Evolutionary conservation across 1,140 invertebrate genomes (phyloP), one percentile per base, ranked within the genome.

Genomic region (Aphaenogaster floridana): DNA sequence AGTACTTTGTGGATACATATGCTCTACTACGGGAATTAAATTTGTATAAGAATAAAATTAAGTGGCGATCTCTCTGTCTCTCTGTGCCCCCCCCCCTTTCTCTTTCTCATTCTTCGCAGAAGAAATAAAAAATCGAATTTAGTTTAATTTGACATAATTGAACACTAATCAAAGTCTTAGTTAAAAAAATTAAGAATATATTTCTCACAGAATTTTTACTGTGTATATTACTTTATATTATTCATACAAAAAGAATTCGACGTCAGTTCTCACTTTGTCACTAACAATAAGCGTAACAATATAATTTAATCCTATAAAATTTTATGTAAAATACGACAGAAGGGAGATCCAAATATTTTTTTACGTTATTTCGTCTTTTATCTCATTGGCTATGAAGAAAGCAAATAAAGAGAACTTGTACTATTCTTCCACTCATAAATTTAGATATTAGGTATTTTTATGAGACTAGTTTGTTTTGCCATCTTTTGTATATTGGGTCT

Each of bases 21-120:
- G 15, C 21, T 45, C 34, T 78, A 34, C 9, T 63, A n/a, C 15
- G 11, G 9, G 21, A 76, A 57, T 77, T 59, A 59, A 77, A 79
- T 36, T 15, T 45, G 45, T 17, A 7, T 11, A 34, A 57, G 0
- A 39, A 76, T 76, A 42, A 57, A 42, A 57, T 59, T n/a, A 74
- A 36, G 13, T 13, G 0, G 2, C 45, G 8, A 28, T 71, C 42
- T 71, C 5, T 71, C 28, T 28, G 28, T 28, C 28, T 28, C 28
- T 28, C 28, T 28, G 28, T 28, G 28, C 28, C 28, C 28, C 0
- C 28, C 28, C 28, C 28, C 28, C 28, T 21, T 21, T 28, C 28
- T 45, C 42, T 45, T 45, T 45, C 5, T 45, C 5, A 45, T 45
- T 45, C 42, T 45, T 45, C 5, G 42, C 0, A 45, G 8, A 39